Evolutionary conservation across 1,140 invertebrate genomes (phyloP), one percentile per base, ranked within the genome.

Genomic region (Meteorus sp.): DNA sequence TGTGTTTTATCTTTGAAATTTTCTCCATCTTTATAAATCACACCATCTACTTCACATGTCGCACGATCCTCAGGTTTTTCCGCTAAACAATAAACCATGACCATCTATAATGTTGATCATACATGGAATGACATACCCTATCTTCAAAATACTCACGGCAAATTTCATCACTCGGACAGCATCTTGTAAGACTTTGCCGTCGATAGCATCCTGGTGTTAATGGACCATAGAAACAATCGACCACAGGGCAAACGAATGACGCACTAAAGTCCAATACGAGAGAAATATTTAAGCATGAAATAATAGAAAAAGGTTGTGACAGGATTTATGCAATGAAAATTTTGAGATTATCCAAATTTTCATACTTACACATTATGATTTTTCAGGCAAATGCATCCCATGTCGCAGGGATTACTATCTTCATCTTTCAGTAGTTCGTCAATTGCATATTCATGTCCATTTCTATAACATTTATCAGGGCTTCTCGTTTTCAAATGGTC

Each of bases 1-100:
- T 3, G 55, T 3, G 8, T 8, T 7, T 4, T 0, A 0, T 47
- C 52, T 4, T 35, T 0, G 7, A 76, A 75, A 1, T 13, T 19
- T 15, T 76, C 29, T 1, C 74, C 74, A 0, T 68, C 69, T 2
- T 13, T 47, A 17, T 69, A 73, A n/a, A 15, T 59, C 45, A 57
- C 54, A 13, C 72, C 73, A 3, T 72, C 47, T n/a, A 76, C 71
- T 6, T 50, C 20, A 9, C 74, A 76, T 0, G 23, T 66, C 2
- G 59, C 27, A 17, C 22, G 52, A 0, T 65, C 35, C 33, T 59
- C 52, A 7, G 27, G 41, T 0, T 41, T 53, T 19, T 66, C 13
- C 5, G 62, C 63, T 67, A 15, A 33, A 6, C 6, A 33, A 33
- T 7, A 33, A 7, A 7, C 29, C 6, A 6, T 33, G 29, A 33